These are phyloP conservation scores for Melieria picta DNA, from an alignment of 2,888 invertebrate genomes.

Conservation along the genomic window DNA sequence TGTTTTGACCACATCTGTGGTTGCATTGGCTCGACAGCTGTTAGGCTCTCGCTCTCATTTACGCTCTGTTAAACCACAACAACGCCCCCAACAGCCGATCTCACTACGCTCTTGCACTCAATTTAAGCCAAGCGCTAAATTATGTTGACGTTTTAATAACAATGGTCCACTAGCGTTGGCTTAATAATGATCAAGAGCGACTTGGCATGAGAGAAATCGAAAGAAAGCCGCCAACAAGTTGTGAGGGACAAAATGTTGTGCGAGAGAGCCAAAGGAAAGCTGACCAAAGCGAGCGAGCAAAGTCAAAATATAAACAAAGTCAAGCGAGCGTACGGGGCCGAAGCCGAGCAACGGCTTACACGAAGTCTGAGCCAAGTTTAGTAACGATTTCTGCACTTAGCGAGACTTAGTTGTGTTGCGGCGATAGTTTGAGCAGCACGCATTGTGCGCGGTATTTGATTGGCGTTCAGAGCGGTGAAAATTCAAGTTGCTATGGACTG, in stretches of 20 bases:
- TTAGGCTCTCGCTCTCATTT: no score
- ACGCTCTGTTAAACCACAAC: no score
- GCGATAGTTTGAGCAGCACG: constrained; percentile 24
- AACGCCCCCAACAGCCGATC: no score
- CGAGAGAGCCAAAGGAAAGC: background rate
- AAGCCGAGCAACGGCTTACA: background rate
- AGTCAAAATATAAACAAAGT: constrained; percentile 23
- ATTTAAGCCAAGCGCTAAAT: no score
- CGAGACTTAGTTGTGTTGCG: constrained; percentile 31
- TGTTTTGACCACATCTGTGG: no score
- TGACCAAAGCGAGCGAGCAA: background rate
- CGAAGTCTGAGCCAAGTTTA: constrained; percentile 33
- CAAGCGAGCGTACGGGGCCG: constrained; percentile 3
- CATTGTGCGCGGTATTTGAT: constrained; percentile 10
- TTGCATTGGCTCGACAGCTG: no score
- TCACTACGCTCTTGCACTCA: no score
- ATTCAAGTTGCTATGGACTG: no score
- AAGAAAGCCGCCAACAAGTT: no score
- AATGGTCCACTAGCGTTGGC: background rate
- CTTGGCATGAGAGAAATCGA: no score
- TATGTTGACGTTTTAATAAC: no score
- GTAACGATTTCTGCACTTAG: background rate
- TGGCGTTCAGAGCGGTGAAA: no score
- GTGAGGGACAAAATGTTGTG: background rate
- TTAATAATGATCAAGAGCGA: background rate